These are phyloP conservation scores for Ceratosolen fusciceps DNA, from an alignment of 1,140 invertebrate species.

Conservation along the genomic window DNA sequence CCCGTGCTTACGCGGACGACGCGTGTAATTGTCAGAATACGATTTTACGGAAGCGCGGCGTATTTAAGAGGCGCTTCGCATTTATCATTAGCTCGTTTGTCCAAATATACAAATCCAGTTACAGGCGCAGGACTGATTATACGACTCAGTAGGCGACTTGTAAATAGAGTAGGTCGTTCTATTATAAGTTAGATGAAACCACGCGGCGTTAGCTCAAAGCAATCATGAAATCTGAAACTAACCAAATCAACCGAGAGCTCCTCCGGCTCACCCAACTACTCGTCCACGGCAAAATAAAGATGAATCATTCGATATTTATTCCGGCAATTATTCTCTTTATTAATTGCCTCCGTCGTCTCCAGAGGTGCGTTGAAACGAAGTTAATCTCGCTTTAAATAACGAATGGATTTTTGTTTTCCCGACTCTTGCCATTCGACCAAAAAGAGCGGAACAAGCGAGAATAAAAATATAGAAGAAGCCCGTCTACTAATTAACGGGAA, in stretches of 20 bases:
- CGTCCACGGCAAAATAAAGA: background rate
- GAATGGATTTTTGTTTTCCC: background rate
- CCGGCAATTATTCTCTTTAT: too few relatives aligned
- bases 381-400: background rate
- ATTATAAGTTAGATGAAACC: slow-evolving; percentile 55
- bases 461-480: background rate
- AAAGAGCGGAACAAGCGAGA: background rate
- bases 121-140: slow-evolving; percentile 44
- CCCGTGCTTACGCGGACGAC: background rate
- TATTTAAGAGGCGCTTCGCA: background rate
- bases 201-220: slow-evolving; percentile 53
- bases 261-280: background rate
- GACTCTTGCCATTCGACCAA: background rate
- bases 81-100: background rate
- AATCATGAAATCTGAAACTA: slow-evolving; percentile 52
- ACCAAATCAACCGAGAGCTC: slow-evolving; percentile 47
- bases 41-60: background rate
- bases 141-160: slow-evolving; percentile 47
- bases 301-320: too few relatives aligned
- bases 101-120: slow-evolving; percentile 18
- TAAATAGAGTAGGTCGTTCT: slow-evolving; percentile 49
- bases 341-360: background rate
- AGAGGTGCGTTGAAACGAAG: background rate
- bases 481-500: background rate
- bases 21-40: background rate